Evolutionary conservation across 1,140 invertebrate genomes (phyloP).

Genomic region (Lamellibrachia luymesi): DNA sequence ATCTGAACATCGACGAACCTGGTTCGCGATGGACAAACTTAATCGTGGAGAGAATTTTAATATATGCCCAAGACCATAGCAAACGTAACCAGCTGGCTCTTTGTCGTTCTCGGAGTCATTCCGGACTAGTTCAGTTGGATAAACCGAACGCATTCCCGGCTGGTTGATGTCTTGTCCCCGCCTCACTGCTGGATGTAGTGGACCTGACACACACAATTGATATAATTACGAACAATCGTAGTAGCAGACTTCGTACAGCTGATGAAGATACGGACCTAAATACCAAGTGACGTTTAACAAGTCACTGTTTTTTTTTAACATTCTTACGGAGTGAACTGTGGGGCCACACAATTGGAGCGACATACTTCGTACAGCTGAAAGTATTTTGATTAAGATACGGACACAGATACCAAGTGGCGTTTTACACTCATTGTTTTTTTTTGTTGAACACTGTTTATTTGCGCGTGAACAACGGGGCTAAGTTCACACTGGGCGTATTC

Average conservation of each 20-base stretch:
- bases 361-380: too few species aligned
- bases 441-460: too few species aligned
- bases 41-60: too few species aligned
- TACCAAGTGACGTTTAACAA: not conserved
- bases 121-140: not conserved
- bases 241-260: not conserved
- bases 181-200: slow-evolving; percentile 14
- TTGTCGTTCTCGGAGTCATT: not conserved
- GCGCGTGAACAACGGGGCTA: too few species aligned
- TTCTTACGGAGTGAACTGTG: not conserved
- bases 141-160: not conserved
- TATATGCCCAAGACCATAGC: not conserved
- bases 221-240: not conserved
- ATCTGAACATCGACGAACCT: too few species aligned
- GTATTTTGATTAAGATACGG: too few species aligned
- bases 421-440: too few species aligned
- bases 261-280: not conserved
- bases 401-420: too few species aligned
- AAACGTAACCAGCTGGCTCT: slow-evolving; percentile 14
- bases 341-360: too few species aligned
- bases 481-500: too few species aligned
- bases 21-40: too few species aligned
- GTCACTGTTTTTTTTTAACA: not conserved
- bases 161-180: not conserved
- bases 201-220: not conserved